Evolutionary conservation across 2,797 vertebrate species (phyloP).

Genomic region (Lepilemur septentrionalis): DNA sequence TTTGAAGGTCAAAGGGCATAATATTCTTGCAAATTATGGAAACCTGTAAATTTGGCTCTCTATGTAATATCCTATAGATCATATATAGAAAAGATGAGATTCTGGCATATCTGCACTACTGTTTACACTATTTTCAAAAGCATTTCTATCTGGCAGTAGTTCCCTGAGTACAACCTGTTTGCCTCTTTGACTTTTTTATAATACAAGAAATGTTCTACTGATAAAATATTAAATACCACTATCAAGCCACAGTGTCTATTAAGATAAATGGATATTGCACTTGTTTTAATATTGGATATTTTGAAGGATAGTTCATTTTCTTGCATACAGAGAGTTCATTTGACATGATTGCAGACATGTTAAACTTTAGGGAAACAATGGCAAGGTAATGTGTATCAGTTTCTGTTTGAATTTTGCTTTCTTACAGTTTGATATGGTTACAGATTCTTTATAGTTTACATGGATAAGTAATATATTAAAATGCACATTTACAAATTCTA

Average conservation of each 20-base stretch:
- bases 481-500: slow-evolving; percentile 9
- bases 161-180: neutral
- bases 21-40: slow-evolving; percentile 32
- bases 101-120: neutral
- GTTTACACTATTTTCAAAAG: slow-evolving; percentile 53
- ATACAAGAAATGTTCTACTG: slow-evolving; percentile 18
- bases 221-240: slow-evolving; percentile 3
- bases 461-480: slow-evolving; percentile 40
- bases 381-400: neutral
- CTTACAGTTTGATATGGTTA: slow-evolving; percentile 26
- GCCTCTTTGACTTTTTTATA: neutral
- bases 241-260: neutral
- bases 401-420: slow-evolving; percentile 50
- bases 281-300: slow-evolving; percentile 18
- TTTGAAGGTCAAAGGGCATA: slow-evolving; percentile 28
- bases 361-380: slow-evolving; percentile 46
- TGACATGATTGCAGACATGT: slow-evolving; percentile 22
- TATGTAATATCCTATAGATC: neutral
- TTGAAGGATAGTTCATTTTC: neutral
- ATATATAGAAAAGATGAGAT: neutral
- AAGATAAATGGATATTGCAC: neutral
- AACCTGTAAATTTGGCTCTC: slow-evolving; percentile 5
- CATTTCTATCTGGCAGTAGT: slow-evolving; percentile 33
- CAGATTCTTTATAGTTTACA: slow-evolving; percentile 57
- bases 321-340: neutral